These are phyloP conservation scores for Lethrus apterus DNA, from an alignment of 1,140 invertebrate genomes.

Conservation along the genomic window DNA sequence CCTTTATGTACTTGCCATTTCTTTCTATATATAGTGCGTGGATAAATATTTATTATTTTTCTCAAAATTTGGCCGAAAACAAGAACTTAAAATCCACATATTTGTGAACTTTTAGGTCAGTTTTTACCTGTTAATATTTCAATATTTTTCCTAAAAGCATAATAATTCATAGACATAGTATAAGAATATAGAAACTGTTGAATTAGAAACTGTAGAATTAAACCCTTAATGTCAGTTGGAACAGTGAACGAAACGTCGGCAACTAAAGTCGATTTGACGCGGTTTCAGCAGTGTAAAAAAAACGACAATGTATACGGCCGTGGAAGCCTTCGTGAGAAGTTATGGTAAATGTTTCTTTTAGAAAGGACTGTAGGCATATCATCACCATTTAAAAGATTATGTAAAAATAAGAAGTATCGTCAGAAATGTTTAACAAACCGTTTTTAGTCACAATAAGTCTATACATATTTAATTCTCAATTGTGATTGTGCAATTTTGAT, in stretches of 20 bases:
- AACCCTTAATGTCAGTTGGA: too few relatives aligned
- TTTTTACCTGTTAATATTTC: not conserved
- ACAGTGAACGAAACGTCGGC: too few relatives aligned
- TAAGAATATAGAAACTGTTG: not conserved
- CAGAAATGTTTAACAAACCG: too few relatives aligned
- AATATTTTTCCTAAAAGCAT: not conserved
- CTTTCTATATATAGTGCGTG: not conserved
- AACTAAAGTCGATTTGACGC: too few relatives aligned
- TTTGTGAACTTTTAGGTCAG: not conserved
- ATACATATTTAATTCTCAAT: too few relatives aligned
- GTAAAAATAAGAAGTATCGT: too few relatives aligned
- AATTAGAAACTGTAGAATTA: not conserved
- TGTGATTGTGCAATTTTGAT: too few relatives aligned
- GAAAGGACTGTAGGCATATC: too few relatives aligned
- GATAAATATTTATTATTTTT: not conserved
- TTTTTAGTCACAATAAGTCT: too few relatives aligned
- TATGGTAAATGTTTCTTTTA: not conserved
- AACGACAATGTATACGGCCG: not conserved
- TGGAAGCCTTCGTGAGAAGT: not conserved
- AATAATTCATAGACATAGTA: not conserved
- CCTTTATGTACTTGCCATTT: conserved; percentile 4
- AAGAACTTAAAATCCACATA: not conserved
- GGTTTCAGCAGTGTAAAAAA: not conserved
- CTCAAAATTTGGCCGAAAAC: too few relatives aligned
- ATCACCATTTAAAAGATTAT: too few relatives aligned